Base-by-base conservation (phyloP, 2,888 invertebrate genomes). In the Metallyticus violacea region DNA sequence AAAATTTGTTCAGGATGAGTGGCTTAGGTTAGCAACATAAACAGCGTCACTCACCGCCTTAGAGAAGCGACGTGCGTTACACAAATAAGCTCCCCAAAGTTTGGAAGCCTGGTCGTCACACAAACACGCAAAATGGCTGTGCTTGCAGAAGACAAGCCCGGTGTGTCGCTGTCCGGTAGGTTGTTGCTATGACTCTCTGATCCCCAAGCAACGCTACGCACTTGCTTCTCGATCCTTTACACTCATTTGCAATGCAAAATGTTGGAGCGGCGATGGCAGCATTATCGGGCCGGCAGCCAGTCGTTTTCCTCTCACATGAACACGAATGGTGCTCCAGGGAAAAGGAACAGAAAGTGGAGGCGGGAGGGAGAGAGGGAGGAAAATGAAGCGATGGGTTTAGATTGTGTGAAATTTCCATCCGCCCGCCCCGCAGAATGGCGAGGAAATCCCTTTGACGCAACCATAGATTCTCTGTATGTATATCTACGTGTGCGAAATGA, bases 211-310 rank as follows among this genome's bases (percentile, higher is more conserved):
- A 82, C 76, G 77, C 82, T 77, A 28, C 76, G 83, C 83, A 83
- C 77, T 29, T 83, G 83, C 76, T 83, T 82, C 82, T 76, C 82
- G 82, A 82, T 76, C 82, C 40, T 82, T 76, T 27, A 26, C n/a
- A 83, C 83, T 83, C 76, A 83, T 83, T 77, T 83, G 83, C 83
- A 83, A 40, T 83, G 83, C 83, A 83, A 83, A 83, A 83, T 83
- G 83, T 83, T 29, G 28, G 83, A 77, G 77, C 77, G 83, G 76
- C 40, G 81, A 28, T 9, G 81, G 81, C 81, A 26, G 26, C 27
- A 77, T 77, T 76, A 77, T 77, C 77, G 40, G 40, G 40, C 40
- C 40, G 22, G 76, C 28, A 28, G 77, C 27, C 76, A 76, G 83
- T 83, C 83, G 77, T 83, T 83, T 83, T 83, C 76, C 83, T 83